A percentile compares a stretch with the other conserved stretches of the same genome.
Conservation (phyloP, 2,888 invertebrate species). For the Disparrhopalites patrizii region DNA sequence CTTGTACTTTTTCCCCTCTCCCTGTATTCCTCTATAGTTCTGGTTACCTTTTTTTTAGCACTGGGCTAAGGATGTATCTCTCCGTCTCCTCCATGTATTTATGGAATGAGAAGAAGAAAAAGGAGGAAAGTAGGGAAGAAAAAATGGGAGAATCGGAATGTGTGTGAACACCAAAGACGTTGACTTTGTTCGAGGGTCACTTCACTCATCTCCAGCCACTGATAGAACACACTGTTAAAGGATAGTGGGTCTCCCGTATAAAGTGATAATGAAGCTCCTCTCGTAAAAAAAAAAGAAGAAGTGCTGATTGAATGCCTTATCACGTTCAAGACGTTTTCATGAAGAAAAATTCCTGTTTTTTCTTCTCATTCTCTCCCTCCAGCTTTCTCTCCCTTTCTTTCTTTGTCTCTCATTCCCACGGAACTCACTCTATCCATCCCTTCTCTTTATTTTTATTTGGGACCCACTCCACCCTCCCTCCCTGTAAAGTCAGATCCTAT, state of each 20-base stretch:
- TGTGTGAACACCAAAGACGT: background rate
- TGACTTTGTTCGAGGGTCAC: conserved; percentile 11
- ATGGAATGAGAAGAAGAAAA: background rate
- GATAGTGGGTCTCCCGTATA: background rate
- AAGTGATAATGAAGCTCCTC: conserved; percentile 1
- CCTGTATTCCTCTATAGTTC: too few relatives aligned
- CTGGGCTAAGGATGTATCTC: too few relatives aligned
- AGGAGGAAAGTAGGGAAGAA: background rate
- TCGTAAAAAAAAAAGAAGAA: background rate
- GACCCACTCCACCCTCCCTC: too few relatives aligned
- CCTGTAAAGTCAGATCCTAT: conserved; percentile 1
- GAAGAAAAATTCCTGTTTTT: conserved; percentile 10
- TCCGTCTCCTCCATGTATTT: too few relatives aligned
- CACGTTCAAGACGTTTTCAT: conserved; percentile 5
- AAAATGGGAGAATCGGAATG: conserved; percentile 1
- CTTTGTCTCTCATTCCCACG: background rate
- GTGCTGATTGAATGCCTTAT: conserved; percentile 19
- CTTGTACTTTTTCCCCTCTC: background rate
- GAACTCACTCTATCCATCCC: background rate
- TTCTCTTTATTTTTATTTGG: too few relatives aligned
- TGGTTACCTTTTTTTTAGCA: too few relatives aligned
- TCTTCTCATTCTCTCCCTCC: background rate
- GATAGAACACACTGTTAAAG: conserved; percentile 13
- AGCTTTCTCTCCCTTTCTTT: background rate
- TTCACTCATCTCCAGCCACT: background rate